Percentiles rank a stretch among this genome's conserved stretches.
Conservation (phyloP, 2,888 invertebrate genomes). For the Oxystoma pomonae region DNA sequence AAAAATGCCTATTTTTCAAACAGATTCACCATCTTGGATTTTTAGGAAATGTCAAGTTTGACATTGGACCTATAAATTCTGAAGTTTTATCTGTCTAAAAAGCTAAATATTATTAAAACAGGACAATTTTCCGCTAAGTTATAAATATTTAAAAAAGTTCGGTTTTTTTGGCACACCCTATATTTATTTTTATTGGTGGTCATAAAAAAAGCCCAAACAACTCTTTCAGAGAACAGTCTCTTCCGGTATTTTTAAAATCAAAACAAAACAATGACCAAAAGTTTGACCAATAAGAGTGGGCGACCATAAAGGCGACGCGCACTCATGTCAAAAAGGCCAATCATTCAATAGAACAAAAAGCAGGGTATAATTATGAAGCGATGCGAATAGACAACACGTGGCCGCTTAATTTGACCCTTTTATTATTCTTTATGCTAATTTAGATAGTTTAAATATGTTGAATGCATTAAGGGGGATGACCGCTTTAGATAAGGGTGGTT, state of each 20-base stretch:
- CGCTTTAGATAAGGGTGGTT: neutral
- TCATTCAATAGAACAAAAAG: neutral
- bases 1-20: no score
- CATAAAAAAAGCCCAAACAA: no score
- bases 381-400: conserved; percentile 8
- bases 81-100: no score
- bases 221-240: neutral
- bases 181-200: no score
- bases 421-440: conserved; percentile 16
- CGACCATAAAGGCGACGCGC: neutral
- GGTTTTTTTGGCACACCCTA: no score
- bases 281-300: neutral
- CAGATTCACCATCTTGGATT: no score
- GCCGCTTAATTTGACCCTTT: conserved; percentile 13
- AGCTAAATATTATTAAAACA: no score
- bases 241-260: neutral
- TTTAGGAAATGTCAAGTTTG: no score
- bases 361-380: neutral
- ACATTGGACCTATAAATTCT: no score
- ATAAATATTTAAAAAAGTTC: no score
- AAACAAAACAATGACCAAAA: neutral
- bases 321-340: neutral
- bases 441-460: neutral
- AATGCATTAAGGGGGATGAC: neutral
- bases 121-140: no score